Percentiles rank a stretch among this genome's conserved stretches.
Conservation (phyloP, 2,113 vertebrate species). For the Cyprinus carpio region DNA sequence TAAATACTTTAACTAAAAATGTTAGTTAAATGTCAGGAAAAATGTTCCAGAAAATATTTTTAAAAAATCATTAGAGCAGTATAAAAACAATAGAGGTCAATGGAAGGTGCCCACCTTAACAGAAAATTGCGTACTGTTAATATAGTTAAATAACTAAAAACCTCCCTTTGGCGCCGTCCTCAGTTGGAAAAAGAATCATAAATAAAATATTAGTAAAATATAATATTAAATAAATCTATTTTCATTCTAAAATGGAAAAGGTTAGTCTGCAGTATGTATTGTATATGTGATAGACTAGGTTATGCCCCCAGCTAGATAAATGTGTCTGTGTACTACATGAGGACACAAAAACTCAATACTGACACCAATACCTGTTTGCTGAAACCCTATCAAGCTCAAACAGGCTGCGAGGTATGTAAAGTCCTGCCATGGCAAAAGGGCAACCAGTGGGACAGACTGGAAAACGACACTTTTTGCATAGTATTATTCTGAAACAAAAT, state of each 20-base stretch:
- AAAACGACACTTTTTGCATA: not conserved
- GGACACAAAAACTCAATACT: not conserved
- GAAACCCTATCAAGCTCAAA: constrained; percentile 24
- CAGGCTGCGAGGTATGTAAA: not conserved
- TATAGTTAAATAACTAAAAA: not conserved
- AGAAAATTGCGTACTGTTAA: not conserved
- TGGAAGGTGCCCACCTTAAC: not conserved
- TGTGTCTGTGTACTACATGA: not conserved
- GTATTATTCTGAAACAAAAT: not conserved
- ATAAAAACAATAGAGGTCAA: not conserved
- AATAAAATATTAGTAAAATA: not conserved
- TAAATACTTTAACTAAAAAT: not conserved
- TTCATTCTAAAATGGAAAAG: not conserved
- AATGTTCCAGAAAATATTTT: not conserved
- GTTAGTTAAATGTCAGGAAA: not conserved
- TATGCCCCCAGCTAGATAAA: not conserved
- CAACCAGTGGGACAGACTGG: constrained; percentile 3
- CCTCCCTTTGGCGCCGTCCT: not conserved
- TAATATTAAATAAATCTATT: not conserved
- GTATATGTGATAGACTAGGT: not conserved
- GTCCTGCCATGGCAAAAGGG: constrained; percentile 11
- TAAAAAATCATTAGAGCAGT: not conserved
- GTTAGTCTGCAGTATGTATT: not conserved
- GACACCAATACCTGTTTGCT: not conserved
- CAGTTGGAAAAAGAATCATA: not conserved